These are phyloP conservation scores for Pammene aurita DNA, from an alignment of 2,888 invertebrate species.

Conservation along the genomic window DNA sequence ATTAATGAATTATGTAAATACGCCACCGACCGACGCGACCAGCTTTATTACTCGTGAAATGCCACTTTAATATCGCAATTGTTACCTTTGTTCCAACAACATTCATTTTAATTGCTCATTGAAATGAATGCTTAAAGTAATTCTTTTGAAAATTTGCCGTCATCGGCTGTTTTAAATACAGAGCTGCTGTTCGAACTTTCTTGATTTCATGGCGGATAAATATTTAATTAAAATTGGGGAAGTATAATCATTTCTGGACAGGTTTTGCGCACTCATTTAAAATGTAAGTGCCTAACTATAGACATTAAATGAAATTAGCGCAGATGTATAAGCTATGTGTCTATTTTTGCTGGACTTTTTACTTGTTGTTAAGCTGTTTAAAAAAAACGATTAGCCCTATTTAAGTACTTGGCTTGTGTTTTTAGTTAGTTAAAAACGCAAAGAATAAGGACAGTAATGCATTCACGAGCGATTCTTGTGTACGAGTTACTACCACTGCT, in stretches of 20 bases:
- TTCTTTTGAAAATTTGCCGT: slow-evolving; percentile 47
- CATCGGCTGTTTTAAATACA: slow-evolving; percentile 41
- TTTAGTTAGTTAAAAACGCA: too few relatives aligned
- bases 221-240: slow-evolving; percentile 19
- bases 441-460: too few relatives aligned
- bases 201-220: slow-evolving; percentile 20
- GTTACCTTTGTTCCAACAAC: slow-evolving; percentile 53
- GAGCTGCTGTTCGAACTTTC: slow-evolving; percentile 1
- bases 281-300: neutral
- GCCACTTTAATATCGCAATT: slow-evolving; percentile 60
- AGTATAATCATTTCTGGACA: slow-evolving; percentile 15
- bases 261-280: neutral
- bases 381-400: too few relatives aligned
- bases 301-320: neutral
- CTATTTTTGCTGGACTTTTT: neutral
- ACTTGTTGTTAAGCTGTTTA: too few relatives aligned
- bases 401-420: too few relatives aligned
- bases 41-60: slow-evolving; percentile 70
- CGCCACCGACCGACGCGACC: slow-evolving; percentile 57
- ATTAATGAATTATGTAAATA: slow-evolving; percentile 80
- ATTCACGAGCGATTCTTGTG: too few relatives aligned
- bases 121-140: slow-evolving; percentile 50
- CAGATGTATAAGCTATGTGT: neutral
- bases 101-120: slow-evolving; percentile 47
- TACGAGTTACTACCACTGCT: too few relatives aligned